Conservation (phyloP, 2,888 invertebrate genomes). For the Tetropium fuscum region DNA sequence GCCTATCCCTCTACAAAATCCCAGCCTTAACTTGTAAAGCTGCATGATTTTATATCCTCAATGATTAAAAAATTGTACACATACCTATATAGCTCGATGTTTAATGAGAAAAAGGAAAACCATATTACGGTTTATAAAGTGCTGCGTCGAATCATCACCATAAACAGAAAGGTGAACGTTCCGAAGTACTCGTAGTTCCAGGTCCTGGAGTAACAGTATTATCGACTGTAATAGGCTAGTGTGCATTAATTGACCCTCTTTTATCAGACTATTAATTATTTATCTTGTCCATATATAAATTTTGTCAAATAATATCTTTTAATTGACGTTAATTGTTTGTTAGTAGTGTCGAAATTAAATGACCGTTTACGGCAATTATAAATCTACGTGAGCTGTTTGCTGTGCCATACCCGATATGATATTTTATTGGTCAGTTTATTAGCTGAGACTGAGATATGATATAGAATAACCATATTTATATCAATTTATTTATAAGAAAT, state of each 20-base stretch:
- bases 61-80: background rate
- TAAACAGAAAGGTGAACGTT: slow-evolving; percentile 49
- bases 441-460: no score
- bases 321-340: slow-evolving; percentile 42
- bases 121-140: background rate
- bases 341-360: background rate
- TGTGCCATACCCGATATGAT: no score
- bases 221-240: slow-evolving; percentile 49
- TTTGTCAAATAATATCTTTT: slow-evolving; percentile 38
- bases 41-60: no score
- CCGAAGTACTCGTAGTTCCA: slow-evolving; percentile 41
- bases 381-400: no score
- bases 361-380: no score
- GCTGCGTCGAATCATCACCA: slow-evolving; percentile 23
- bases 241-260: slow-evolving; percentile 55
- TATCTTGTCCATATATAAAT: slow-evolving; percentile 46
- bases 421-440: no score
- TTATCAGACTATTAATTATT: slow-evolving; percentile 52
- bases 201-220: slow-evolving; percentile 46
- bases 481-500: no score
- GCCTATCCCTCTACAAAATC: no score
- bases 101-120: background rate
- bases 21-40: no score
- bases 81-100: background rate
- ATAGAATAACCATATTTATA: no score